These are phyloP conservation scores for Calameuta pallipes DNA, from an alignment of 2,888 invertebrate genomes.

Conservation along the genomic window DNA sequence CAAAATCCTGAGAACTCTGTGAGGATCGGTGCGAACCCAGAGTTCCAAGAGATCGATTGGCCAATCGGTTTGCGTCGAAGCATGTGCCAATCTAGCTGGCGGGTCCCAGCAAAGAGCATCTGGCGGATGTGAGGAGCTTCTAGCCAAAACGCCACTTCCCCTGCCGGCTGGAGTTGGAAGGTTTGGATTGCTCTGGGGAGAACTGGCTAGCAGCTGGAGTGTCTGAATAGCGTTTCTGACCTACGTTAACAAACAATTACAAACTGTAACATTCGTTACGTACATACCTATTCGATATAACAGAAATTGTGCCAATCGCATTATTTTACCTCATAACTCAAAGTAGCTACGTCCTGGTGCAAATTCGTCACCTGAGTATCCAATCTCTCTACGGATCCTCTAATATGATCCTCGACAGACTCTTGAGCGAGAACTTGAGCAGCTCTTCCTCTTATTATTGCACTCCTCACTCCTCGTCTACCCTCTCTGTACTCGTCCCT, in stretches of 20 bases:
- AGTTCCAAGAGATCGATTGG: slow-evolving; percentile 72
- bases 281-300: background rate
- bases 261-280: background rate
- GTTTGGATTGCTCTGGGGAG: slow-evolving; percentile 88
- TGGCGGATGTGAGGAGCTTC: slow-evolving; percentile 86
- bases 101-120: slow-evolving; percentile 84
- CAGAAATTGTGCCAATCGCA: background rate
- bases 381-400: slow-evolving; percentile 75
- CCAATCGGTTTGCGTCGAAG: slow-evolving; percentile 74
- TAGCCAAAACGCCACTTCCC: slow-evolving; percentile 71
- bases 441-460: slow-evolving; percentile 48
- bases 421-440: slow-evolving; percentile 49
- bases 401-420: slow-evolving; percentile 57
- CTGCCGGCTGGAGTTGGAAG: slow-evolving; percentile 70
- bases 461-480: slow-evolving; percentile 44
- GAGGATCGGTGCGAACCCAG: slow-evolving; percentile 79
- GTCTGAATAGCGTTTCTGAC: slow-evolving; percentile 87
- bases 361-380: slow-evolving; percentile 85
- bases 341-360: slow-evolving; percentile 87
- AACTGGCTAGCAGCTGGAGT: slow-evolving; percentile 83
- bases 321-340: slow-evolving; percentile 79
- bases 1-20: slow-evolving; percentile 77
- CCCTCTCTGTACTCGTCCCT: slow-evolving; percentile 55
- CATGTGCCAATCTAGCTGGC: slow-evolving; percentile 56
- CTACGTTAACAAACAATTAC: slow-evolving; percentile 59